Evolutionary conservation across 2,113 vertebrate genomes (phyloP), one percentile per base, ranked within the genome.

Genomic region (Notarius quadriscutis): DNA sequence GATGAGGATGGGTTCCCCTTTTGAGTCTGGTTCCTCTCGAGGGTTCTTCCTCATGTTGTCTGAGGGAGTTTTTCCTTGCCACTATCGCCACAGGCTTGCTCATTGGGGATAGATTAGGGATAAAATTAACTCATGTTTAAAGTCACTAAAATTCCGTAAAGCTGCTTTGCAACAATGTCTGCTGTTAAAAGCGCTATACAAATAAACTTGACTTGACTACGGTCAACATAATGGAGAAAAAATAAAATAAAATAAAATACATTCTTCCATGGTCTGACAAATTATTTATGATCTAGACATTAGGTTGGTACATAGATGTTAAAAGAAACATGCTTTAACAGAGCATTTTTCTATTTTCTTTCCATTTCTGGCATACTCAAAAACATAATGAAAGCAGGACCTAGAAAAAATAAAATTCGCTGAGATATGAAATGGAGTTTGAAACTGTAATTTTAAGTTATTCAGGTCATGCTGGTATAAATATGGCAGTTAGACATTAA

Each of bases 401-500:
- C 22, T 48, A 4, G 57, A 79, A 84, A 87, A 84, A 85, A 81
- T 48, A 0, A 58, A 89, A 85, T 81, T 80, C 25, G 4, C 57
- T 7, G 63, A 77, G 85, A 90, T 77, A 63, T 25, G 18, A 67
- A 62, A 78, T 18, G 11, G 75, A 65, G 62, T 41, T 81, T 17
- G 81, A 90, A 85, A 67, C 81, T 20, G 18, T 87, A 77, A 80
- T 85, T 62, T 78, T 75, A 86, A 85, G 50, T 79, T 93, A 74
- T 91, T 91, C 86, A 82, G 81, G 89, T 93, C 89, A 90, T 0
- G 5, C 84, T 82, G 87, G 74, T 82, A 69, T 79, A 90, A 92
- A 91, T 74, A 86, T 18, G 72, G 60, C 83, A 67, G 63, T 67
- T 30, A 15, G 90, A 88, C 58, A 88, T 71, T 83, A 85, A 79